A percentile compares a stretch with the other conserved stretches of the same genome.
Conservation (phyloP, 2,888 invertebrate genomes). For the Pelosia muscerda region DNA sequence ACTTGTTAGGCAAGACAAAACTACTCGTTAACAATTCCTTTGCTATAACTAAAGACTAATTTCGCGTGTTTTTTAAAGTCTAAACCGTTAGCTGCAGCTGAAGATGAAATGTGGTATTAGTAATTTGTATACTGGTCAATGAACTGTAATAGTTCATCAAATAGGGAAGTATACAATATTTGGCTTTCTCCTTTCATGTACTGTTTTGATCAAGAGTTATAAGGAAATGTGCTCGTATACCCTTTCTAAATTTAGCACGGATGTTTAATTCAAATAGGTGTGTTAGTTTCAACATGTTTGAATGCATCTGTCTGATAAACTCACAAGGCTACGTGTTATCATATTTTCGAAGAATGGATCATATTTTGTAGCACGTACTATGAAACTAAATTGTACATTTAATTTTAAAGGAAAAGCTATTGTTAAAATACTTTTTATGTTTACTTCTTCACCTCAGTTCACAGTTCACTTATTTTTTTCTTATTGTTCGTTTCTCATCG, state of each 20-base stretch:
- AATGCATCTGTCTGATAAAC: slow-evolving; percentile 26
- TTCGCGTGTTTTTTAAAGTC: slow-evolving; percentile 54
- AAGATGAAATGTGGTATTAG: slow-evolving; percentile 57
- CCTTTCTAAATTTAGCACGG: slow-evolving; percentile 5
- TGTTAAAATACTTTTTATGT: not conserved
- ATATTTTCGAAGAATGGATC: slow-evolving; percentile 6
- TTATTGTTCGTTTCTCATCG: not conserved
- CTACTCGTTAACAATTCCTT: slow-evolving; percentile 56
- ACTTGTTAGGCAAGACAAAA: slow-evolving; percentile 47
- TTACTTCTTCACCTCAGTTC: not conserved
- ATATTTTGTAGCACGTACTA: not conserved
- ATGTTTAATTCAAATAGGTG: slow-evolving; percentile 15
- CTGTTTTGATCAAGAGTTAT: slow-evolving; percentile 23
- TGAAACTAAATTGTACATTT: not conserved
- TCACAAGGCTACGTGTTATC: slow-evolving; percentile 34
- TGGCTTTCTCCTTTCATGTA: slow-evolving; percentile 40
- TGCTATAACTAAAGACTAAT: slow-evolving; percentile 60
- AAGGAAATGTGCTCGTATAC: slow-evolving; percentile 5
- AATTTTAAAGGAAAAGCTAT: not conserved
- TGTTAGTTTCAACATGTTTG: slow-evolving; percentile 25
- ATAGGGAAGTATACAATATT: slow-evolving; percentile 30
- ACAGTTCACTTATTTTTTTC: not conserved
- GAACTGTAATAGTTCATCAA: slow-evolving; percentile 54
- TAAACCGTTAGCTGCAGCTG: slow-evolving; percentile 68
- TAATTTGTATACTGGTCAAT: slow-evolving; percentile 66